Base-by-base conservation (phyloP, 2,113 vertebrate species). In the Anarrhichthys ocellatus region DNA sequence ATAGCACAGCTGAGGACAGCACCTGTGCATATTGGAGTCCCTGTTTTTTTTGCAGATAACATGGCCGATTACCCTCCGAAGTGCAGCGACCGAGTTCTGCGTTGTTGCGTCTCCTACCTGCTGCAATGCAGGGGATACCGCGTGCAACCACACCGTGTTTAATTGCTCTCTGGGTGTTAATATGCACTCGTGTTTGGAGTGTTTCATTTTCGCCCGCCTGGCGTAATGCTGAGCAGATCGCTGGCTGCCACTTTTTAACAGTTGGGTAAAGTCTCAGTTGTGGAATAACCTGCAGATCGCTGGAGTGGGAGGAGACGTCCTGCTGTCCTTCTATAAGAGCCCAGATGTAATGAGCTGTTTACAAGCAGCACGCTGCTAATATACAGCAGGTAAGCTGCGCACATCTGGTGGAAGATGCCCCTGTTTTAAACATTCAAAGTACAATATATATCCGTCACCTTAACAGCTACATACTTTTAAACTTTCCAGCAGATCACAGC, bases 11-110 rank as follows among this genome's bases (percentile, higher is more conserved):
- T 94, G 93, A 95, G 90, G 88, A 91, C 93, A 82, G 92, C 95
- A 95, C 95, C 94, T 96, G 95, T 93, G 94, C 91, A 88, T 80
- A 87, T 62, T 74, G 82, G 73, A 87, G 84, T 63, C 83, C 80
- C 80, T 36, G 78, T 2, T 56, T 58, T 50, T 80, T 67, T 81
- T 70, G 84, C 89, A 82, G 87, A 90, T 90, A 93, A 91, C 92
- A 94, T 82, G 93, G 91, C 88, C 94, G 94, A 94, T 95, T 95
- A 94, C 83, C 88, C 92, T 91, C 87, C 63, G 65, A 86, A 93
- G 92, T 90, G 80, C 78, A 74, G 77, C 77, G 71, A 36, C 74
- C 17, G 24, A 40, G 74, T 76, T 42, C 69, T 59, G 54, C 65
- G 78, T 32, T 64, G 73, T 62, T 82, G 6, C 84, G 20, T 59